Evolutionary conservation across 92 coral and sea anemone species (phyloP), one percentile per base, ranked within the genome.

Genomic region (Parazoanthus darwini): DNA sequence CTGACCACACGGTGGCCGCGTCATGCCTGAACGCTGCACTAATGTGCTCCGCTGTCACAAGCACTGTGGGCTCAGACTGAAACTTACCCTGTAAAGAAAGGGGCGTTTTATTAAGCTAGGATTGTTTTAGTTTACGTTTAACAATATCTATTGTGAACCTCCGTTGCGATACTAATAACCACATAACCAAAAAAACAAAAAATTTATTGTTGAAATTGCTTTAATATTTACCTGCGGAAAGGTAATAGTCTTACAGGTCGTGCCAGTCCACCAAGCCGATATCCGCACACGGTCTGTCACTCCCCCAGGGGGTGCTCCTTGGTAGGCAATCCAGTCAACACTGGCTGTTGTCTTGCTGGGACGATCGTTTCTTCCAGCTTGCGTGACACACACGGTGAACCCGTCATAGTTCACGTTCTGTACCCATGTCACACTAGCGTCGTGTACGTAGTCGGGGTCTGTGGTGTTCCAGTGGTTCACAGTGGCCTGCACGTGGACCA

Each of bases 31-130:
- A 29, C 33, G 33, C 33, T 29, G 33, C 33, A 0, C 33, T 29
- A 29, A 29, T 29, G 88, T 92, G 92, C 59, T 89, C 94, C 82
- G 92, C 92, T 87, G 94, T 86, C 73, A 90, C 89, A 7, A 92
- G 90, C 8, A 92, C 92, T 71, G 91, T 92, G 79, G 92, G 94
- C 89, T 44, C 89, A 26, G 92, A 63, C 50, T 78, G 83, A 73
- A 92, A 92, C 89, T 92, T 92, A 23, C 79, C 56, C 94, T 91
- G 82, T 11, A 71, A 7, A 84, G 38, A 79, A 70, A 68, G 74
- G 10, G 23, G 23, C 74, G 71, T 65, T 68, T 29, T 0, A 29
- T 29, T 29, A 29, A 29, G 33, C 33, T 29, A 29, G 33, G 33
- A 29, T 29, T 29, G 33, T 29, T 29, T 29, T 29, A 29, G 33